phyloP scores from a whole-genome alignment of 1,140 invertebrate species.

The Caenorhabditis elegans region DNA sequence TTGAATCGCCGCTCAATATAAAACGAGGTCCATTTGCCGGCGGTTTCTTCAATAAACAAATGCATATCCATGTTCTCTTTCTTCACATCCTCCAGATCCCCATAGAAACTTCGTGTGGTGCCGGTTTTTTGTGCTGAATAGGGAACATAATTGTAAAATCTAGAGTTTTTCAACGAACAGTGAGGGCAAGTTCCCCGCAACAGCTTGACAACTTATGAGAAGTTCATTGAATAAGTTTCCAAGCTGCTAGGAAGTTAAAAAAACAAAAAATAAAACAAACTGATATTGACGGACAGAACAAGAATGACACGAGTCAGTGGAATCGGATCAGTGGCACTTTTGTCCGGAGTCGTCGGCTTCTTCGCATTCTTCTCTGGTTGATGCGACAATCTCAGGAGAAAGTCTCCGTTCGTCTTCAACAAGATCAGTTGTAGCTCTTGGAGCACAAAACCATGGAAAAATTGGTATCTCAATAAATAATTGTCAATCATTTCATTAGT shows the following conservation, averaged over 20 bases:
- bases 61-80: slow-evolving; percentile 22
- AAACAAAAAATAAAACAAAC: not conserved
- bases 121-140: not conserved
- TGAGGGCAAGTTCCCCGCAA: too few relatives aligned
- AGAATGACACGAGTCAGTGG: not conserved
- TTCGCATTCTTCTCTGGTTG: not conserved
- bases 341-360: not conserved
- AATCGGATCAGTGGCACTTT: not conserved
- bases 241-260: too few relatives aligned
- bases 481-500: not conserved
- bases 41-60: not conserved
- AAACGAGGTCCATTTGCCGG: not conserved
- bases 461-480: not conserved
- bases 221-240: too few relatives aligned
- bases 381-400: not conserved
- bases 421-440: slow-evolving; percentile 11
- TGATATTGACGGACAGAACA: not conserved
- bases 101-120: not conserved
- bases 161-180: too few relatives aligned
- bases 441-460: not conserved
- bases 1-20: not conserved
- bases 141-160: too few relatives aligned
- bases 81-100: slow-evolving; percentile 2
- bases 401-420: not conserved
- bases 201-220: too few relatives aligned